phyloP scores from a whole-genome alignment of 2,797 vertebrate genomes.

The Sebastes minor region DNA sequence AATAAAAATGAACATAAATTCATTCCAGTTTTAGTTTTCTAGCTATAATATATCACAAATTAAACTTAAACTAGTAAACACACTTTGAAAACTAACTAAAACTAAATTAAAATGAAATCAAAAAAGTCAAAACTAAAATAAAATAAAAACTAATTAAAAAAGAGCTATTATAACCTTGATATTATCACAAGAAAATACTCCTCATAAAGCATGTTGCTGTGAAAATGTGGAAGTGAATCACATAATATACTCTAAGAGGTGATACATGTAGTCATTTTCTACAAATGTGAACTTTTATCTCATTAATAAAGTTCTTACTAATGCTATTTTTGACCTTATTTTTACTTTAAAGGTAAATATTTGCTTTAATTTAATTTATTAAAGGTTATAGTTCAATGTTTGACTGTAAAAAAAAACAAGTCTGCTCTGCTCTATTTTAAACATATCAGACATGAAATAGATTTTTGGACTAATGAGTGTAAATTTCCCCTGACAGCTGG shows the following conservation, averaged over 20 bases:
- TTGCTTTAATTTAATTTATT: not conserved
- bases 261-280: rapidly evolving
- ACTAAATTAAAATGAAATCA: rapidly evolving
- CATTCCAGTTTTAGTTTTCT: too few relatives aligned
- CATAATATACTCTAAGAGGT: not conserved
- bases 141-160: too few relatives aligned
- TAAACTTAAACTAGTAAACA: too few relatives aligned
- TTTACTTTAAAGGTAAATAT: not conserved
- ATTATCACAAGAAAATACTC: rapidly evolving
- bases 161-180: not conserved
- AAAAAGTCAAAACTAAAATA: too few relatives aligned
- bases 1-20: too few relatives aligned
- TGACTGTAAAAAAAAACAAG: not conserved
- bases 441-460: not conserved
- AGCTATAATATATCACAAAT: too few relatives aligned
- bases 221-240: not conserved
- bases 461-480: not conserved
- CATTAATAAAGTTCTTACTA: not conserved
- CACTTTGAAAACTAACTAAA: too few relatives aligned
- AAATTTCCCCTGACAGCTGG: conserved; percentile 10
- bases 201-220: not conserved
- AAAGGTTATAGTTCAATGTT: not conserved
- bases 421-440: not conserved
- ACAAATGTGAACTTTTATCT: not conserved
- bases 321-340: not conserved